These are phyloP conservation scores for Engraulis encrasicolus DNA, from an alignment of 2,113 vertebrate species.

Conservation along the genomic window DNA sequence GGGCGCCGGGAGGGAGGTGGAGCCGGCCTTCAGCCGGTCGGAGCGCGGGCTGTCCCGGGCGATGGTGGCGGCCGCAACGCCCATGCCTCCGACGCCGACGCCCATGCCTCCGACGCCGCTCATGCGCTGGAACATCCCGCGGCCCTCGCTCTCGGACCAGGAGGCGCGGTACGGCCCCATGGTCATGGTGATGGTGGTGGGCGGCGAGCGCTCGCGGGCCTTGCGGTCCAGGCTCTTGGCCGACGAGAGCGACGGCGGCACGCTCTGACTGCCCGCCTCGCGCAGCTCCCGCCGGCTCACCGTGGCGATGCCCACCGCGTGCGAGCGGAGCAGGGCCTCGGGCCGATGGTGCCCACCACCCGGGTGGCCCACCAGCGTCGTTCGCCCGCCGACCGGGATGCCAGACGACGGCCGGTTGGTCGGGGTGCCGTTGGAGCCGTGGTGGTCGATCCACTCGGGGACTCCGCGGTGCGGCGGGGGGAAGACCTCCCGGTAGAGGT, in stretches of 20 bases:
- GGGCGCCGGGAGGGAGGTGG: constrained; percentile 69
- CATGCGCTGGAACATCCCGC: constrained; percentile 20
- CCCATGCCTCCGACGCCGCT: constrained; percentile 59
- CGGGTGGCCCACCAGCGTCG: constrained; percentile 54
- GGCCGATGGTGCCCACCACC: constrained; percentile 64
- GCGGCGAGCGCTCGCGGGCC: constrained; percentile 62
- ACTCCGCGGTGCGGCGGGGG: constrained; percentile 64
- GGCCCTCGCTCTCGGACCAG: constrained; percentile 87
- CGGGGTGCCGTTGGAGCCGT: constrained; percentile 56
- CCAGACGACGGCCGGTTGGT: constrained; percentile 65
- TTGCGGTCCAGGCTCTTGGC: constrained; percentile 78
- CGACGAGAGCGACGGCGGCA: constrained; percentile 57
- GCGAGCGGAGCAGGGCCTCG: constrained; percentile 66
- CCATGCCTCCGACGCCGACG: constrained; percentile 47
- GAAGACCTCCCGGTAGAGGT: constrained; percentile 68
- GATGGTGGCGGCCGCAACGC: constrained; percentile 55
- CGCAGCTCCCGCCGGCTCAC: constrained; percentile 63
- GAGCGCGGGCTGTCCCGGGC: constrained; percentile 76
- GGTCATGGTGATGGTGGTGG: constrained; percentile 58
- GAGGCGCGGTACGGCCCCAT: constrained; percentile 82
- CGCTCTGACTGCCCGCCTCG: constrained; percentile 63
- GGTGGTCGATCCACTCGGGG: constrained; percentile 58
- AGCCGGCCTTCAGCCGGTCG: constrained; percentile 72
- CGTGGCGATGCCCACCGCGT: constrained; percentile 33
- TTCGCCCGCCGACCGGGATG: no score